These are phyloP conservation scores for Falco cherrug DNA, from an alignment of 2,797 vertebrate species.

Conservation along the genomic window DNA sequence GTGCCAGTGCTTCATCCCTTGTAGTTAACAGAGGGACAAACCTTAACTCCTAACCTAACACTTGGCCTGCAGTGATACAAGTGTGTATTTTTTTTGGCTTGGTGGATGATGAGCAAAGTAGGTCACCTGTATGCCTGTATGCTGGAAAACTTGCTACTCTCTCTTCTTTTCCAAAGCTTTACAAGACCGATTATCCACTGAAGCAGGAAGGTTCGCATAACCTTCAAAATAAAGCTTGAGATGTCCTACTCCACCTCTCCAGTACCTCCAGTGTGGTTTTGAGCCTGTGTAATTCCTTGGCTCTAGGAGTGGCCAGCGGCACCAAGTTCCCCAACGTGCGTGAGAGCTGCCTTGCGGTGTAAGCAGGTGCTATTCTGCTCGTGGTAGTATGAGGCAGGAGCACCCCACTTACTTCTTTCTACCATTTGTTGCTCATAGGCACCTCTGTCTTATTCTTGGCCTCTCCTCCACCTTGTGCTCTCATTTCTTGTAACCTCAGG, in stretches of 20 bases:
- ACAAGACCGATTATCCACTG: not conserved
- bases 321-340: fast-evolving
- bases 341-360: not conserved
- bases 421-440: not conserved
- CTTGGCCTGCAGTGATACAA: not conserved
- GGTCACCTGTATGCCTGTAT: not conserved
- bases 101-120: not conserved
- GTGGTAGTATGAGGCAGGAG: not conserved
- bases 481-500: not conserved
- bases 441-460: not conserved
- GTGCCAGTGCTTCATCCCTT: not conserved
- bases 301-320: not conserved
- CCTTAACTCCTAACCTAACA: not conserved
- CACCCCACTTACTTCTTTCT: not conserved
- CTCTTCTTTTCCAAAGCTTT: not conserved
- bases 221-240: not conserved
- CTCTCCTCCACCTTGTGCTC: not conserved
- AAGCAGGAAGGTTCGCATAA: not conserved
- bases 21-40: not conserved
- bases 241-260: not conserved
- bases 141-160: not conserved
- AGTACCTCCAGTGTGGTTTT: not conserved
- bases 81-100: not conserved
- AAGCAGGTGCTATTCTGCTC: not conserved
- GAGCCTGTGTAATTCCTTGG: not conserved